Percentiles rank a stretch among this genome's conserved stretches.
These are phyloP conservation scores for Pseudomyrmex gracilis DNA, from an alignment of 1,140 invertebrate species.

Conservation along the genomic window DNA sequence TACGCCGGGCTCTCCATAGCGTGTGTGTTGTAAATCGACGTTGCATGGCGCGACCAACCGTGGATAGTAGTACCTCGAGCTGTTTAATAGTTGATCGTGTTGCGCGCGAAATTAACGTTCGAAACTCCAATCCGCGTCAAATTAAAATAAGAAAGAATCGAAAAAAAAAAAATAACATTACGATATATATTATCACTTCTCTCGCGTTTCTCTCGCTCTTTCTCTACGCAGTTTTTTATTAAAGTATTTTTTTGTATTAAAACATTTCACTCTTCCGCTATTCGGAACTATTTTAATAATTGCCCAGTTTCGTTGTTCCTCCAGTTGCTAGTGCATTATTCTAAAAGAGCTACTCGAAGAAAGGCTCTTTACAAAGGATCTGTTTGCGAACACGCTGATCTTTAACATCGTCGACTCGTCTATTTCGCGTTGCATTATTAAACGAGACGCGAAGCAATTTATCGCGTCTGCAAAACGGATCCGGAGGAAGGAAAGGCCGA, in stretches of 20 bases:
- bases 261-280: constrained; percentile 9
- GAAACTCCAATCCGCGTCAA: background rate
- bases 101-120: background rate
- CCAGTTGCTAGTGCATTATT: background rate
- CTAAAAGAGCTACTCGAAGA: background rate
- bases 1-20: constrained; percentile 34
- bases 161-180: too few relatives aligned
- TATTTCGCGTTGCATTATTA: constrained; percentile 47
- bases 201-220: background rate
- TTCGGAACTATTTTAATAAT: constrained; percentile 27
- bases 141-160: too few relatives aligned
- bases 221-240: background rate
- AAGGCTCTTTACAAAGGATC: background rate
- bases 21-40: constrained; percentile 48
- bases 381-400: constrained; percentile 31
- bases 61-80: constrained; percentile 3
- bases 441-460: constrained; percentile 53
- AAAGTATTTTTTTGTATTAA: background rate
- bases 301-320: background rate
- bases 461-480: background rate
- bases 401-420: constrained; percentile 40
- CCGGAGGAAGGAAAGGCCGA: background rate
- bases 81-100: constrained; percentile 36
- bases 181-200: too few relatives aligned
- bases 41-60: constrained; percentile 8